Conservation (phyloP, 2,797 vertebrate genomes). For the Sebastiscus tertius region DNA sequence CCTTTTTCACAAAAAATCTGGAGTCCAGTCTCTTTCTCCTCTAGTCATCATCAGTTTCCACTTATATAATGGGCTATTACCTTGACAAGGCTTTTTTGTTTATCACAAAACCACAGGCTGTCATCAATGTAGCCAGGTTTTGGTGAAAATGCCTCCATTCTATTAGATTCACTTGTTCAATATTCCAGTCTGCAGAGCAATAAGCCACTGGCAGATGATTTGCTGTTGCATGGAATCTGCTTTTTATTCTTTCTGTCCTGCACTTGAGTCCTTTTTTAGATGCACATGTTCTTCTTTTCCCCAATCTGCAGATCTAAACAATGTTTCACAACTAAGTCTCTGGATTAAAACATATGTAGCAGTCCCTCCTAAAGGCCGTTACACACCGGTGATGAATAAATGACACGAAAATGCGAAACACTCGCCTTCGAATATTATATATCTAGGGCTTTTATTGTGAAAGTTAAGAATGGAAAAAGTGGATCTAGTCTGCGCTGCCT, state of each 20-base stretch:
- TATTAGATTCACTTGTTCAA: neutral
- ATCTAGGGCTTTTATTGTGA: no score
- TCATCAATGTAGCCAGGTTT: neutral
- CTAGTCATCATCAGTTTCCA: slow-evolving; percentile 39
- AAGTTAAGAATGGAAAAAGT: no score
- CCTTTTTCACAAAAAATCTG: slow-evolving; percentile 42
- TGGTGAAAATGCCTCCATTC: neutral
- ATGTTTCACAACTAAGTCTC: neutral
- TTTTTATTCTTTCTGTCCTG: neutral
- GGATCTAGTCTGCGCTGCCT: no score
- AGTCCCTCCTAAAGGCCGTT: no score
- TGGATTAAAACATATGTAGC: neutral
- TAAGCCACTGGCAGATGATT: slow-evolving; percentile 11
- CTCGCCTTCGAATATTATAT: no score
- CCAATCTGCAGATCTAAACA: neutral
- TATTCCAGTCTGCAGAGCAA: slow-evolving; percentile 4
- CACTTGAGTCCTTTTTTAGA: neutral
- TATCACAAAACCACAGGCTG: slow-evolving; percentile 22
- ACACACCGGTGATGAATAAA: no score
- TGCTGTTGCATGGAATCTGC: neutral
- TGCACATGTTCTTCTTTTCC: neutral
- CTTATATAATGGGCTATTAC: slow-evolving; percentile 10
- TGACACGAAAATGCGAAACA: no score
- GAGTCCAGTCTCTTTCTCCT: slow-evolving; percentile 33
- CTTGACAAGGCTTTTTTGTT: slow-evolving; percentile 13